phyloP scores from a whole-genome alignment of 2,797 vertebrate species.

The Nyctibius grandis region DNA sequence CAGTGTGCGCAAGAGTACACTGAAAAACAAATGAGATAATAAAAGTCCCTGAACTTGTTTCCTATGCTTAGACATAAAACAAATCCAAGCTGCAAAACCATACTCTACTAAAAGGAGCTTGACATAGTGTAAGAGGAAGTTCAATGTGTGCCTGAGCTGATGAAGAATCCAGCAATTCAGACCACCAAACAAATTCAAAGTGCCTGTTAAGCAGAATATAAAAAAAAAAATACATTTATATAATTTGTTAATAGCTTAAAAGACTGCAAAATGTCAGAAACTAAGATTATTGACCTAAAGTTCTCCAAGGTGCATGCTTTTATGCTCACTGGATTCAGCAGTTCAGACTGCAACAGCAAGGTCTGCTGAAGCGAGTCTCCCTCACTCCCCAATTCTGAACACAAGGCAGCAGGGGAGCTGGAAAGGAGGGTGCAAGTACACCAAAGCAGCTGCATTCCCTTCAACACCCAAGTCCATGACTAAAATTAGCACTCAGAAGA shows the following conservation, averaged over 20 bases:
- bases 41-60: background rate
- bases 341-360: background rate
- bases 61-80: background rate
- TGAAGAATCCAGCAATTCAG: background rate
- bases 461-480: background rate
- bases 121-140: background rate
- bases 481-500: background rate
- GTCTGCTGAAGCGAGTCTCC: background rate
- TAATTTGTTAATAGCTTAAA: background rate
- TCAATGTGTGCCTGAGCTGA: background rate
- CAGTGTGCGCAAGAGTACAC: background rate
- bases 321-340: background rate
- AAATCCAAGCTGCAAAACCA: background rate
- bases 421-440: background rate
- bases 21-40: background rate
- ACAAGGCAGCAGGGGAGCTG: background rate
- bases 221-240: too few species aligned
- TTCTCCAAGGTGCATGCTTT: background rate
- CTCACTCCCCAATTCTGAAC: background rate
- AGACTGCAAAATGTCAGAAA: background rate
- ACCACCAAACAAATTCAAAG: background rate
- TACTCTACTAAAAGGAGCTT: background rate
- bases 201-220: background rate
- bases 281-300: background rate
- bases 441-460: background rate